Evolutionary conservation across 53 echinoderm and acorn worm species (phyloP).

Genomic region (Actinopyga echinites): DNA sequence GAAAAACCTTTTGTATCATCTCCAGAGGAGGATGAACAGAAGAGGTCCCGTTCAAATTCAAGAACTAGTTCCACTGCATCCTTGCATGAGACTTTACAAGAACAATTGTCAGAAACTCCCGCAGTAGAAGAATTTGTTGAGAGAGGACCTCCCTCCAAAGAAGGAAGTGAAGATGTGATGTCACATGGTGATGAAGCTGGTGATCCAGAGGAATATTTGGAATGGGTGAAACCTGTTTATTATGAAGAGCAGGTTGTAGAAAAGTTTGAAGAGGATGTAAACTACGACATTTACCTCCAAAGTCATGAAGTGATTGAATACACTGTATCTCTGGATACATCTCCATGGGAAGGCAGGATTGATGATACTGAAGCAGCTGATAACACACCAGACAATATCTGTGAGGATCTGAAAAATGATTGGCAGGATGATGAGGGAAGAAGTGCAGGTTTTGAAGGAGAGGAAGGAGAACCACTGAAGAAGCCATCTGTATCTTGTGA

Average conservation of each 20-base stretch:
- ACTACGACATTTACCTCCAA: conserved; percentile 27
- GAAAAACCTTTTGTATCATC: background rate
- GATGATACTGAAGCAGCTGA: too few relatives aligned
- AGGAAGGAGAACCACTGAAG: background rate
- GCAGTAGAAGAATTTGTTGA: too few relatives aligned
- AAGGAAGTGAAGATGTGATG: background rate
- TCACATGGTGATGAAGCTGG: background rate
- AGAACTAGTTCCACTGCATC: conserved; percentile 10
- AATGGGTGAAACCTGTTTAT: conserved; percentile 42
- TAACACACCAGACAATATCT: background rate
- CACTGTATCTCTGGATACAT: conserved; percentile 27
- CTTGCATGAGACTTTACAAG: background rate
- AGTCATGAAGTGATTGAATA: conserved; percentile 22
- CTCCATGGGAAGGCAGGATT: conserved; percentile 6
- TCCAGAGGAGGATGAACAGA: background rate
- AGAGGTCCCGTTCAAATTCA: background rate
- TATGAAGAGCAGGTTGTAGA: conserved; percentile 35
- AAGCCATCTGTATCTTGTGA: too few relatives aligned
- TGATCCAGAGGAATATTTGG: conserved; percentile 44
- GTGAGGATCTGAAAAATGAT: background rate
- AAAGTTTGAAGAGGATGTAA: conserved; percentile 26
- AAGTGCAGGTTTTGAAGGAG: background rate
- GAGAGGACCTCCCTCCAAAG: background rate
- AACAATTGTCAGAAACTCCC: background rate
- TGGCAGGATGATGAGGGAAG: background rate